Evolutionary conservation across 2,888 invertebrate genomes (phyloP), one percentile per base, ranked within the genome.

Genomic region (Eledona agricola): DNA sequence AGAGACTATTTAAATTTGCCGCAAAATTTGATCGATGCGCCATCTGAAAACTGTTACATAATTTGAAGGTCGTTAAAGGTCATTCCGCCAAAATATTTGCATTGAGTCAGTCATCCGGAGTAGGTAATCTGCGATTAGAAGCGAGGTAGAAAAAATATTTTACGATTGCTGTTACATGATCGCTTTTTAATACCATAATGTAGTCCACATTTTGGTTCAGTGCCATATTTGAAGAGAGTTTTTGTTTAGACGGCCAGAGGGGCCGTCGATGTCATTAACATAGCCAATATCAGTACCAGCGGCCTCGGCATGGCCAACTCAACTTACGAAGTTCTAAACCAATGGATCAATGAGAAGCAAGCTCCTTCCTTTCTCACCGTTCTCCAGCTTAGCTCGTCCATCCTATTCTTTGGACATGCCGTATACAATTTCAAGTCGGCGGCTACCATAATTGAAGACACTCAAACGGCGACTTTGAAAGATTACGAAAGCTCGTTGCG

Each of bases 391-490:
- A 59, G 61, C 29, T 65, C 71, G 3, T 70, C 71, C 1, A 55
- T 72, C 35, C 50, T 73, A 9, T 73, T 73, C 59, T 72, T 73
- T 25, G 71, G 70, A 13, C 66, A 73, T 46, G 69, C 72, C 1
- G 66, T 72, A 1, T 67, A 70, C 43, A 71, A 59, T 43, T 72
- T 71, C 73, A 77, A 63, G 42, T 46, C 57, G 1, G 64, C 60
- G 3, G 50, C 57, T 4, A 57, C 58, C 0, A 60, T 71, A n/a
- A 40, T 74, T 9, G 80, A 82, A 43, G 83, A 83, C 42, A 77
- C 80, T 0, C 83, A 83, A 60, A 77, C 79, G 1, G 77, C 73
- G 29, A 70, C 78, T 10, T 77, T 83, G 63, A 77, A 80, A 49
- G 79, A 81, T 11, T 81, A 80, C 58, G 74, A 81, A 1, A 66